Evolutionary conservation across 2,797 vertebrate species (phyloP), one percentile per base, ranked within the genome.

Genomic region (Fratercula arctica): DNA sequence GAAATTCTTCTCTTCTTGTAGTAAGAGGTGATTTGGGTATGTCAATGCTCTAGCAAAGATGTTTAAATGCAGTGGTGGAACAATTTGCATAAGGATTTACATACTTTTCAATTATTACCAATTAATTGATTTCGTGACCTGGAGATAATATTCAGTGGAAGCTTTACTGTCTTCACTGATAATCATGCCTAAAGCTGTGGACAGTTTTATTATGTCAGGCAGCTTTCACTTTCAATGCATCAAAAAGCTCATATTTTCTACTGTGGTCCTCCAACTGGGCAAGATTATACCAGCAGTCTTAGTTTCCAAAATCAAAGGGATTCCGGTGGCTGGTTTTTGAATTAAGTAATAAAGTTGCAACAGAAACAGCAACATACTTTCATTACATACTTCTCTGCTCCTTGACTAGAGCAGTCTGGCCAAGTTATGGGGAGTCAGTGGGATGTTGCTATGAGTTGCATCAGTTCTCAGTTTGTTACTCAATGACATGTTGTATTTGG

Each of bases 181-280:
- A 77, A 39, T 7, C 6, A n/a, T 9, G 16, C n/a, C 29, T 59
- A 51, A 79, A 76, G 3, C 18, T 51, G 4, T 51, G 16, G 28
- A 9, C 11, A 12, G 8, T 3, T 60, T 56, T 61, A 39, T 72
- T 43, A 5, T 17, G 19, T 33, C 50, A 43, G 21, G 60, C 21
- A 74, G 10, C 11, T 87, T 80, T 80, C 29, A 35, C 10, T 69
- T 68, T 66, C 41, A 69, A 7, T 43, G 26, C 21, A 25, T 61
- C 10, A 48, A 64, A 69, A 23, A 0, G 0, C 5, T 26, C 1
- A 0, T 16, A 18, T 41, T 79, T 68, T 73, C 33, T 68, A 13
- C 8, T 15, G 6, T 28, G 5, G 9, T 48, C 48, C 11, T 41
- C 29, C 23, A 11, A 2, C 21, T 29, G 28, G 23, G 7, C 5